Base-by-base conservation (phyloP, 2,113 vertebrate species). In the Donacobius atricapilla region DNA sequence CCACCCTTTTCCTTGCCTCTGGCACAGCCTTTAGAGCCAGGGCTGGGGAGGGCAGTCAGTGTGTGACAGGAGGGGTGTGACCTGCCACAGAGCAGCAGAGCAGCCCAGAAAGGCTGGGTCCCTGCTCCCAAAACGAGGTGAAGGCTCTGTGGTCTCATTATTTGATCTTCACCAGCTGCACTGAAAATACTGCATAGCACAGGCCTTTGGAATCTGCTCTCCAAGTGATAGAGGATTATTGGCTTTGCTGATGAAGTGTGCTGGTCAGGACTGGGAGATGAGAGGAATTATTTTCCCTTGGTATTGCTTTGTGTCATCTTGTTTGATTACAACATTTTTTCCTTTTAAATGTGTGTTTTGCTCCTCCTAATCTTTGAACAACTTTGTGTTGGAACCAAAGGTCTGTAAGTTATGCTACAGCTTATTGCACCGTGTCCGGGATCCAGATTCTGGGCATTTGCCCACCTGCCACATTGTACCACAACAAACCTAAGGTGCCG, bases 251-350 rank as follows among this genome's bases (percentile, higher is more conserved):
- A 86, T 71, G 92, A 76, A 95, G 72, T 57, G 48, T 54, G 70
- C 56, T 47, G 84, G 51, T 93, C 75, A 77, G 76, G 70, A 93
- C 40, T 80, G 78, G 70, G 76, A 92, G 81, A 95, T 3, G 16
- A 79, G 72, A 96, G 63, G 89, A 81, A 88, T 83, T 72, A 63
- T 96, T 88, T 82, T 94, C 66, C 61, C 84, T 86, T 48, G 78
- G 58, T 70, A 88, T 93, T 95, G 76, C 85, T 95, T 48, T 60
- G 80, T 92, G 80, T 61, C 84, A 73, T 91, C 91, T 96, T 93
- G 82, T 94, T 96, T 94, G 87, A 89, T 89, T 93, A 90, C 56
- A 87, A 33, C 47, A 75, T 77, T 93, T 54, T 76, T 96, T 96
- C 78, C 77, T 80, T 83, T 95, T 56, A 53, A 86, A 20, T 56